Conservation (phyloP, 1,140 invertebrate genomes). For the Lepidurus arcticus region DNA sequence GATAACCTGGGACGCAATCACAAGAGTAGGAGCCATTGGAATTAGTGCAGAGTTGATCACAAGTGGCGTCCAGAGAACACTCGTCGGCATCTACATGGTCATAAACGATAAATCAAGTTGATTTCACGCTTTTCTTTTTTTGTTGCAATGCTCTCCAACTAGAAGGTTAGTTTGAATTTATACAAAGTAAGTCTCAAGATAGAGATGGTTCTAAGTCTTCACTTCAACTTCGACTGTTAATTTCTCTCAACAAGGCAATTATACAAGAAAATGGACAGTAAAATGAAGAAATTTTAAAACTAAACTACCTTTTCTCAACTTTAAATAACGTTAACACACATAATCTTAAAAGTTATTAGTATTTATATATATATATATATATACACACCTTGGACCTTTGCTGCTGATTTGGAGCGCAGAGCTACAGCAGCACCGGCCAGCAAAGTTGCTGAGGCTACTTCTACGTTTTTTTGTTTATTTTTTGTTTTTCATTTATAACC, state of each 20-base stretch:
- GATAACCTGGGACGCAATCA: constrained; percentile 69
- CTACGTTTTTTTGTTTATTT: neutral
- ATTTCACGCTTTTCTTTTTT: neutral
- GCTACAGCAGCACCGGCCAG: constrained; percentile 1
- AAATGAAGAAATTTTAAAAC: too few species aligned
- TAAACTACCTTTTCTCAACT: too few species aligned
- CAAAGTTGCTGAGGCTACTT: constrained; percentile 15
- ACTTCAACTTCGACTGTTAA: too few species aligned
- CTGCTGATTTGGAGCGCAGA: neutral
- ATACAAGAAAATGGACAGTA: too few species aligned
- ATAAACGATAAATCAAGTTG: constrained; percentile 38
- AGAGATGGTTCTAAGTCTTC: too few species aligned
- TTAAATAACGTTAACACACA: too few species aligned
- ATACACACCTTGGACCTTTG: constrained; percentile 19
- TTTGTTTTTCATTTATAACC: neutral
- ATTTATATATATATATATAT: neutral
- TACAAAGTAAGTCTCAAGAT: too few species aligned
- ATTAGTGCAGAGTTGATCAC: constrained; percentile 73
- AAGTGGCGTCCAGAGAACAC: constrained; percentile 63
- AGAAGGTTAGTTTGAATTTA: neutral
- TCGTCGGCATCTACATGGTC: constrained; percentile 61
- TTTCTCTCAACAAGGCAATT: too few species aligned
- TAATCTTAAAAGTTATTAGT: neutral
- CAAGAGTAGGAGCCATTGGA: constrained; percentile 64
- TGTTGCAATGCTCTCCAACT: neutral